A percentile compares a stretch with the other conserved stretches of the same genome.
These are phyloP conservation scores for Alectoris magna DNA, from an alignment of 2,797 vertebrate genomes.

Conservation along the genomic window DNA sequence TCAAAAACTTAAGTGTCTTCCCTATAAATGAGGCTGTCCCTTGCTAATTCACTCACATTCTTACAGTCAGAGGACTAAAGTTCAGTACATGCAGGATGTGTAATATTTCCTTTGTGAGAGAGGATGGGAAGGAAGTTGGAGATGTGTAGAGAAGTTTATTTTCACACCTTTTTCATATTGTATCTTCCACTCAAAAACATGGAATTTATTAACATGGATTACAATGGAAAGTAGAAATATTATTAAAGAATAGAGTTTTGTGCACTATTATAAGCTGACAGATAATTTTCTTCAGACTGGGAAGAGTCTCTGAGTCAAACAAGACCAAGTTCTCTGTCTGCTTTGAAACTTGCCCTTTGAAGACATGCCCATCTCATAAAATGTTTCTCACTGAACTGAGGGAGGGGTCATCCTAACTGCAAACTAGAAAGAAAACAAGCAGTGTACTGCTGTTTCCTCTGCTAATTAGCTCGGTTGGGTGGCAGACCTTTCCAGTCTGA, in stretches of 20 bases:
- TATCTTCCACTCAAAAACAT: background rate
- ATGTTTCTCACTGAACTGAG: background rate
- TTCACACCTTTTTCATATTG: background rate
- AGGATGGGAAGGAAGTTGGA: background rate
- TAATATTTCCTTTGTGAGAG: background rate
- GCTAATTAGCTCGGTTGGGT: background rate
- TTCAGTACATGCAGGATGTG: background rate
- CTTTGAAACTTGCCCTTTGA: background rate
- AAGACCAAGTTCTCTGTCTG: background rate
- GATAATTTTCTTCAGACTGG: background rate
- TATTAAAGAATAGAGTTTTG: background rate
- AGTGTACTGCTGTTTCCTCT: background rate
- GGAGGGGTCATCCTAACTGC: background rate
- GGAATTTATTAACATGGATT: background rate
- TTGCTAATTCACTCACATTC: background rate
- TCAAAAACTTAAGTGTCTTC: background rate
- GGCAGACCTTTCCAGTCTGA: background rate
- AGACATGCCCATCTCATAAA: rapidly evolving
- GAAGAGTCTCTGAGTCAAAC: background rate
- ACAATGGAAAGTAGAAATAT: background rate
- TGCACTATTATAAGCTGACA: background rate
- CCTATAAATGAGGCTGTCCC: background rate
- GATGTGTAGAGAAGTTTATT: background rate
- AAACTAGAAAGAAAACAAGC: background rate
- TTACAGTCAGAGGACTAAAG: background rate